Evolutionary conservation across 2,797 vertebrate species (phyloP).

Genomic region (Uromys caudimaculatus): DNA sequence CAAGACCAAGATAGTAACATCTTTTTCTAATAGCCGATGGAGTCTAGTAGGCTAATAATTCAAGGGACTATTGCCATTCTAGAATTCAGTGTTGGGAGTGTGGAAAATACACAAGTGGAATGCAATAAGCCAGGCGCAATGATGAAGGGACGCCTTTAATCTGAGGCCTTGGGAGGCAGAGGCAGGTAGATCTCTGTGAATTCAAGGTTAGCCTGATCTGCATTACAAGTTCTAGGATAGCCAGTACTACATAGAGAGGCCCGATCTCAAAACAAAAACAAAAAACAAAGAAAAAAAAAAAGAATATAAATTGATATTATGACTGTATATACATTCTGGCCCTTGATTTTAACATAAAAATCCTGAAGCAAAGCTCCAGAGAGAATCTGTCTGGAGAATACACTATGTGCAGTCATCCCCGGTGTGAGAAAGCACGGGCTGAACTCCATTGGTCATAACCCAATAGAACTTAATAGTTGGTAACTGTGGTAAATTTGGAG

Average conservation of each 20-base stretch:
- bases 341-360: not conserved
- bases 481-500: not conserved
- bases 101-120: not conserved
- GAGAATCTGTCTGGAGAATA: not conserved
- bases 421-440: not conserved
- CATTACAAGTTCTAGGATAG: not conserved
- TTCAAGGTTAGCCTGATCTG: not conserved
- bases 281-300: not conserved
- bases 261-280: not conserved
- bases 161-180: not conserved
- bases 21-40: not conserved
- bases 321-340: not conserved
- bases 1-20: conserved; percentile 51
- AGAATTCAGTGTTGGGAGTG: not conserved
- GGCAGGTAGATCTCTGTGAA: not conserved
- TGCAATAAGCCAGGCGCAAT: not conserved
- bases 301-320: not conserved
- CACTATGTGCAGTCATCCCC: not conserved
- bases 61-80: not conserved
- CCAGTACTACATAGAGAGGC: not conserved
- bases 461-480: conserved; percentile 22
- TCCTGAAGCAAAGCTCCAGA: not conserved
- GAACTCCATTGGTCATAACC: not conserved
- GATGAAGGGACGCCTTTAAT: not conserved
- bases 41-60: not conserved